Evolutionary conservation across 2,888 invertebrate species (phyloP).

Genomic region (Rosalia funebris): DNA sequence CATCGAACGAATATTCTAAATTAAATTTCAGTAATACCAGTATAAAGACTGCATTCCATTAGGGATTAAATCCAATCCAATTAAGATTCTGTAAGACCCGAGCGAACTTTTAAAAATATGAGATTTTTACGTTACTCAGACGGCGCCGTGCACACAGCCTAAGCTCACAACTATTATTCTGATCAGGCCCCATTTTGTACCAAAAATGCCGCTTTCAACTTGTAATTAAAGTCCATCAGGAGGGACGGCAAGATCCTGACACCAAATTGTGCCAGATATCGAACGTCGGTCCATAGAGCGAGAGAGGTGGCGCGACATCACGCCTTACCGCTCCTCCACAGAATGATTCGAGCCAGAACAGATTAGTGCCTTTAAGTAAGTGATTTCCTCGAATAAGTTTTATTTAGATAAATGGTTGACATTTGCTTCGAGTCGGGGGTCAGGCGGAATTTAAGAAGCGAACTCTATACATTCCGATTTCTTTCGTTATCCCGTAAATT

Average conservation of each 20-base stretch:
- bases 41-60: no score
- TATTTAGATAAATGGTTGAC: constrained; percentile 23
- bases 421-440: constrained; percentile 8
- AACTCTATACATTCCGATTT: no score
- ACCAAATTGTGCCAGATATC: constrained; percentile 14
- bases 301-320: neutral
- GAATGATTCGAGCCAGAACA: neutral
- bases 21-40: no score
- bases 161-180: constrained; percentile 4
- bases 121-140: neutral
- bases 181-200: neutral
- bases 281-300: neutral
- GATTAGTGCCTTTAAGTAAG: constrained; percentile 24
- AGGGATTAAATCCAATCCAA: no score
- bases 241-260: constrained; percentile 11
- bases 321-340: neutral
- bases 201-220: constrained; percentile 12
- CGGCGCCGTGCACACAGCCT: neutral
- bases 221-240: constrained; percentile 18
- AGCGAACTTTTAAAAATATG: neutral
- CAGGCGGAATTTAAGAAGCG: neutral
- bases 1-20: no score
- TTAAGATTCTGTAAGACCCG: no score
- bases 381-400: constrained; percentile 17
- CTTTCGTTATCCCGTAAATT: no score